Evolutionary conservation across 2,113 vertebrate genomes (phyloP).

Genomic region (Equus quagga): DNA sequence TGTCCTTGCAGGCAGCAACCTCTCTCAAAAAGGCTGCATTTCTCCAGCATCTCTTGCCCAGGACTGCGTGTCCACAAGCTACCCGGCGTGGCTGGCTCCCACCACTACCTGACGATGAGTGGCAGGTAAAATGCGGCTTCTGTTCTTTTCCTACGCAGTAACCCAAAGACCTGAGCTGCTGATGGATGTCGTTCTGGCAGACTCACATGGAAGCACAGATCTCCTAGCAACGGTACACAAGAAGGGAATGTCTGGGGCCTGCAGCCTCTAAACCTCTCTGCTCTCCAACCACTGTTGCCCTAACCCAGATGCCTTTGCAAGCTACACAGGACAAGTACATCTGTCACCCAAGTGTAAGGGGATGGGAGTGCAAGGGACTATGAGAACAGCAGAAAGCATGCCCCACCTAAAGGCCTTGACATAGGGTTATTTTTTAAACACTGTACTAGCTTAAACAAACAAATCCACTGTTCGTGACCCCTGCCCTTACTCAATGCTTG

Average conservation of each 20-base stretch:
- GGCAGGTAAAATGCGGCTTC: conserved; percentile 4
- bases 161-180: not conserved
- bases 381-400: not conserved
- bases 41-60: not conserved
- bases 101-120: not conserved
- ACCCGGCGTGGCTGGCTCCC: not conserved
- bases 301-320: not conserved
- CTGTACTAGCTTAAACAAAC: not conserved
- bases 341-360: not conserved
- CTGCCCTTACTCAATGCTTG: not conserved
- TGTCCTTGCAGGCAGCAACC: not conserved
- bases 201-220: not conserved
- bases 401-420: not conserved
- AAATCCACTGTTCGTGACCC: not conserved
- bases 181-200: not conserved
- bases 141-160: not conserved
- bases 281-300: not conserved
- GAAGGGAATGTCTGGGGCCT: not conserved
- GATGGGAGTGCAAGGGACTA: not conserved
- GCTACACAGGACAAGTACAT: not conserved
- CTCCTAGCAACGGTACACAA: not conserved
- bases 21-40: not conserved
- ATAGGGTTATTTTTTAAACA: not conserved
- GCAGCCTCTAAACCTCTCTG: not conserved
- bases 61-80: not conserved